These are phyloP conservation scores for Drosophila suzukii DNA, from an alignment of 1,140 invertebrate species.

Conservation along the genomic window DNA sequence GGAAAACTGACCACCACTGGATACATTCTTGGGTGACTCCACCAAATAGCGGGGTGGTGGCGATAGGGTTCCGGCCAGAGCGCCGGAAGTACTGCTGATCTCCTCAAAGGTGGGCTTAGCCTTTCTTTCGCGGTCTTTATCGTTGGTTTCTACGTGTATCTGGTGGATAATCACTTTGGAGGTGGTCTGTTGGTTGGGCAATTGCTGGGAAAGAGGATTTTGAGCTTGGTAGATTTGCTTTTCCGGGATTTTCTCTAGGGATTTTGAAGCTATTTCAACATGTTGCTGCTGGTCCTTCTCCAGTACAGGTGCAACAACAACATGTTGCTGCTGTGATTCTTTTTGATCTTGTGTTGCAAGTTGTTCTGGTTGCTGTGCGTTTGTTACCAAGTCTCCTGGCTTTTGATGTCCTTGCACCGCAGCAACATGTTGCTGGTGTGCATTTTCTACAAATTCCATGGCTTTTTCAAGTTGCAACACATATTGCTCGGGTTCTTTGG, in stretches of 20 bases:
- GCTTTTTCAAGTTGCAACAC: conserved; percentile 17
- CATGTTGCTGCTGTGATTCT: neutral
- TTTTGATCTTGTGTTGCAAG: neutral
- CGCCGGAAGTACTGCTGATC: conserved; percentile 56
- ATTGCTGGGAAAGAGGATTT: neutral
- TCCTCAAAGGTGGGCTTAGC: conserved; percentile 67
- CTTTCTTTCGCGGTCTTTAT: conserved; percentile 26
- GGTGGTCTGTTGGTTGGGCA: conserved; percentile 41
- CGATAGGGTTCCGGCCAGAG: conserved; percentile 53
- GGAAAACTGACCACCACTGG: conserved; percentile 38
- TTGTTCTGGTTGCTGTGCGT: neutral
- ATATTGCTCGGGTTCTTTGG: conserved; percentile 16
- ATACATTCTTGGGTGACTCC: conserved; percentile 56
- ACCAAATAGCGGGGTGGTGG: conserved; percentile 69
- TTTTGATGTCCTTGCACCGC: neutral
- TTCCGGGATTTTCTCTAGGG: neutral
- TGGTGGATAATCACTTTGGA: conserved; percentile 76
- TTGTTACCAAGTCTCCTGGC: neutral
- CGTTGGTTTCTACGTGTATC: conserved; percentile 66
- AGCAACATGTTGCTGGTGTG: conserved; percentile 19
- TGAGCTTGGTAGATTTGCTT: neutral
- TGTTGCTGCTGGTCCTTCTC: neutral
- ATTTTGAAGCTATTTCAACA: neutral
- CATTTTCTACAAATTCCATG: conserved; percentile 28
- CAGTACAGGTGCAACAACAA: neutral